These are phyloP conservation scores for Rallus limicola DNA, from an alignment of 2,113 vertebrate genomes.

Conservation along the genomic window DNA sequence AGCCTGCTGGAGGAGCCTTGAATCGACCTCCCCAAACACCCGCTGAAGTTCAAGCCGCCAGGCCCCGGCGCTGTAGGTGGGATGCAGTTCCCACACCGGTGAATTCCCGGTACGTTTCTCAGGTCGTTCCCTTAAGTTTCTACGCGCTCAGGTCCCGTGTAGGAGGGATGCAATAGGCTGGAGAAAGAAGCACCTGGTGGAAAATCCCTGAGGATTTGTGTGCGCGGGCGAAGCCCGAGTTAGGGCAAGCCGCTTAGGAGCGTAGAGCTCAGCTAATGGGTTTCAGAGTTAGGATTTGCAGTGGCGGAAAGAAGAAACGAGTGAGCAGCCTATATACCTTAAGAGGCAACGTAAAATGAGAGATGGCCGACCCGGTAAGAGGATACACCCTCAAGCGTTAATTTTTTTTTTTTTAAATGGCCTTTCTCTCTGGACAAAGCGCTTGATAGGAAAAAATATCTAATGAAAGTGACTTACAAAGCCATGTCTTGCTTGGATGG, in stretches of 20 bases:
- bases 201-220: not conserved
- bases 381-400: not conserved
- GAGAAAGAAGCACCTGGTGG: not conserved
- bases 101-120: accelerated
- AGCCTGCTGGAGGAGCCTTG: accelerated
- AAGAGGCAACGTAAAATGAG: not conserved
- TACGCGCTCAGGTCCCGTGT: accelerated
- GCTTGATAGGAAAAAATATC: not conserved
- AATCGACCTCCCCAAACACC: accelerated
- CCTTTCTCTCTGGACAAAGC: not conserved
- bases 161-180: accelerated
- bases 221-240: not conserved
- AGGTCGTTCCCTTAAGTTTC: accelerated
- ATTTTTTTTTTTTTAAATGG: not conserved
- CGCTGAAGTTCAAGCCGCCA: accelerated
- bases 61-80: accelerated
- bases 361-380: not conserved
- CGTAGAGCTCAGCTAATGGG: not conserved
- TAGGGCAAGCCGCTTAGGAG: not conserved
- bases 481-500: not conserved
- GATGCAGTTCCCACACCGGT: accelerated
- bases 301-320: not conserved
- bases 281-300: not conserved
- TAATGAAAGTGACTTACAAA: not conserved
- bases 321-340: accelerated